Percentiles rank a stretch among this genome's conserved stretches.
Conservation (phyloP, 2,888 invertebrate species). For the Hirtodrosophila histrioides region DNA sequence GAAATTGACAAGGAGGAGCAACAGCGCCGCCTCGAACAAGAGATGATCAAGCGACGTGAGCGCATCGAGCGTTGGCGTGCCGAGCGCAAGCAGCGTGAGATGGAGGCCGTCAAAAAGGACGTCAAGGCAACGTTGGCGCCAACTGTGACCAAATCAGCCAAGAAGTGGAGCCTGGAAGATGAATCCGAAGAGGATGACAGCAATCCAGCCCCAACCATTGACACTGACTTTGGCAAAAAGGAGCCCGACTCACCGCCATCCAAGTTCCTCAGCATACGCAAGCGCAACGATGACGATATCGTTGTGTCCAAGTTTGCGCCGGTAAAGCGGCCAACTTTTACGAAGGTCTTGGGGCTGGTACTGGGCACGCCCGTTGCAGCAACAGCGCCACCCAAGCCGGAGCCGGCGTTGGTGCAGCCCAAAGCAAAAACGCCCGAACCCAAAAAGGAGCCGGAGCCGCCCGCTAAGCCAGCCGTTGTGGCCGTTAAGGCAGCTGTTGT, state of each 20-base stretch:
- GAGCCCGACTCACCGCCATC: constrained; percentile 82
- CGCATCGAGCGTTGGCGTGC: constrained; percentile 98
- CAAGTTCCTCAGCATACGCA: constrained; percentile 78
- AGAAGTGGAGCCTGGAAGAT: constrained; percentile 98
- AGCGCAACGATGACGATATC: constrained; percentile 81
- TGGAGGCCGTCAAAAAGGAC: constrained; percentile 92
- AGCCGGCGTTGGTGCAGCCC: not conserved
- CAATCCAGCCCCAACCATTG: constrained; percentile 67
- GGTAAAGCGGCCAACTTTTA: constrained; percentile 63
- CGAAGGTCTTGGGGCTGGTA: constrained; percentile 60
- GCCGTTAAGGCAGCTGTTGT: too few relatives aligned
- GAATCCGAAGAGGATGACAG: constrained; percentile 96
- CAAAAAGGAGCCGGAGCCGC: constrained; percentile 5
- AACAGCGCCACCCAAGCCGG: not conserved
- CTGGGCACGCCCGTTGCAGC: constrained; percentile 12
- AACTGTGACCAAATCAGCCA: constrained; percentile 87
- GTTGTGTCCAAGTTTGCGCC: constrained; percentile 69
- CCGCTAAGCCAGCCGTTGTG: not conserved
- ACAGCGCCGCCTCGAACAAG: constrained; percentile 94
- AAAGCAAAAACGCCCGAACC: constrained; percentile 1
- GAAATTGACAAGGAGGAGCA: constrained; percentile 92
- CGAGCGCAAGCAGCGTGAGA: constrained; percentile 94
- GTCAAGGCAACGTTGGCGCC: constrained; percentile 86
- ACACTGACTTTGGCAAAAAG: constrained; percentile 51
- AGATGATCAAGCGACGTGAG: constrained; percentile 98